Conservation (phyloP, 1,140 invertebrate species). For the Sitophilus oryzae region DNA sequence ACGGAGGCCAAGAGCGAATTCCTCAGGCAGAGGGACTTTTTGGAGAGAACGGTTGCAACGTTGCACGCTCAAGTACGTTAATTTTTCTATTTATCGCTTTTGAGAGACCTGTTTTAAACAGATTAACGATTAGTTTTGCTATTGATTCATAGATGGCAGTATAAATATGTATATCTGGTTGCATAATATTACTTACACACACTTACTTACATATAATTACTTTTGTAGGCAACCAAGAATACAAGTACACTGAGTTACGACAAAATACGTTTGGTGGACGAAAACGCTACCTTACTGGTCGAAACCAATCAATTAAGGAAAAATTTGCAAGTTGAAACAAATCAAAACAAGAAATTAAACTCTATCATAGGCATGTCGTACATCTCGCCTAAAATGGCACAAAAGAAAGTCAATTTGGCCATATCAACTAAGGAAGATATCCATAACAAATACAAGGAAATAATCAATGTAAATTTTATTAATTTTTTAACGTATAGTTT, state of each 20-base stretch:
- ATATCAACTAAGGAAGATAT: slow-evolving; percentile 56
- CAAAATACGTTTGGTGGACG: slow-evolving; percentile 50
- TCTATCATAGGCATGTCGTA: slow-evolving; percentile 57
- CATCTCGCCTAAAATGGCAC: slow-evolving; percentile 51
- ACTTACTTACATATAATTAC: not conserved
- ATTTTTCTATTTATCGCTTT: not conserved
- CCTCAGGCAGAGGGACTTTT: slow-evolving; percentile 68
- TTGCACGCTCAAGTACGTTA: slow-evolving; percentile 51
- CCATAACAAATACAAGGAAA: slow-evolving; percentile 55
- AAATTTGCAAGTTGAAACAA: slow-evolving; percentile 59
- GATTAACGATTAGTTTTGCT: no score
- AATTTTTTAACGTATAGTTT: not conserved
- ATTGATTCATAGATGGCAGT: no score
- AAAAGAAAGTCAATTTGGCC: slow-evolving; percentile 53
- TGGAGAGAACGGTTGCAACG: slow-evolving; percentile 65
- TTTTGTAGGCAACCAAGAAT: slow-evolving; percentile 32
- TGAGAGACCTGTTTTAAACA: no score
- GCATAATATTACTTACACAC: not conserved
- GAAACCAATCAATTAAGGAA: slow-evolving; percentile 68
- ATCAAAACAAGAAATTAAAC: slow-evolving; percentile 62
- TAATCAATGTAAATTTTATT: slow-evolving; percentile 41
- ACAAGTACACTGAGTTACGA: slow-evolving; percentile 33
- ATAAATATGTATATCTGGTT: no score
- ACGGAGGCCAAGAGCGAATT: slow-evolving; percentile 73
- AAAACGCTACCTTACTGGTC: slow-evolving; percentile 67